phyloP scores from a whole-genome alignment of 2,113 vertebrate species.

The Carassius carassius region DNA sequence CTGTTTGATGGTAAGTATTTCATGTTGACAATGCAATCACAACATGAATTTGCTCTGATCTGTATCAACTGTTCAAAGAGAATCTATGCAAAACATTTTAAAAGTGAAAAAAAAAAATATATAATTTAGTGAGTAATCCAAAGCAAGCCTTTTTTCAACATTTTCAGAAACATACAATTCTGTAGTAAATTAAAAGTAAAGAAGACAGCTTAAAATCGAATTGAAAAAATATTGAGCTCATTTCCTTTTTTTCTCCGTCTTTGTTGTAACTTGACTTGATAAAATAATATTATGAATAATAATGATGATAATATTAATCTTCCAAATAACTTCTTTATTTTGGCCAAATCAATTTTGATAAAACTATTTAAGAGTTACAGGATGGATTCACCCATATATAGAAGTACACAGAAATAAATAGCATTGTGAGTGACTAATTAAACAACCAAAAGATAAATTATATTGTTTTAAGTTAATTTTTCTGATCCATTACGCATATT shows the following conservation, averaged over 20 bases:
- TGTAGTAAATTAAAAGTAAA: not conserved
- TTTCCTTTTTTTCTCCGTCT: not conserved
- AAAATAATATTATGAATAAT: not conserved
- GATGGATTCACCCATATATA: too few relatives aligned
- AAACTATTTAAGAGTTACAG: too few relatives aligned
- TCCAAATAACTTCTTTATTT: too few relatives aligned
- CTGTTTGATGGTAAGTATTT: constrained; percentile 30
- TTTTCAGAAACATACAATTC: not conserved
- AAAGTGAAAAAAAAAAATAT: constrained; percentile 20
- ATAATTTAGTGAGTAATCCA: not conserved
- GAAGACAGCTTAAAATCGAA: too few relatives aligned
- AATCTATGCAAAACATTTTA: constrained; percentile 19
- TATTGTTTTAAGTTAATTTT: not conserved
- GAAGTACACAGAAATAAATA: too few relatives aligned
- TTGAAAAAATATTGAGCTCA: not conserved
- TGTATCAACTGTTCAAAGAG: not conserved
- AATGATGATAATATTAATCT: too few relatives aligned
- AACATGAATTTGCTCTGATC: not conserved
- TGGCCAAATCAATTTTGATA: too few relatives aligned
- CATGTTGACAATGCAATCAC: constrained; percentile 10
- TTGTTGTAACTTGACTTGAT: not conserved
- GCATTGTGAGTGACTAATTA: not conserved
- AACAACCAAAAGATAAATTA: not conserved
- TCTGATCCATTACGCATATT: not conserved
- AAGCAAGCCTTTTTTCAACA: not conserved